Conservation (phyloP, 2,113 vertebrate genomes). For the Lepisosteus osseus region DNA sequence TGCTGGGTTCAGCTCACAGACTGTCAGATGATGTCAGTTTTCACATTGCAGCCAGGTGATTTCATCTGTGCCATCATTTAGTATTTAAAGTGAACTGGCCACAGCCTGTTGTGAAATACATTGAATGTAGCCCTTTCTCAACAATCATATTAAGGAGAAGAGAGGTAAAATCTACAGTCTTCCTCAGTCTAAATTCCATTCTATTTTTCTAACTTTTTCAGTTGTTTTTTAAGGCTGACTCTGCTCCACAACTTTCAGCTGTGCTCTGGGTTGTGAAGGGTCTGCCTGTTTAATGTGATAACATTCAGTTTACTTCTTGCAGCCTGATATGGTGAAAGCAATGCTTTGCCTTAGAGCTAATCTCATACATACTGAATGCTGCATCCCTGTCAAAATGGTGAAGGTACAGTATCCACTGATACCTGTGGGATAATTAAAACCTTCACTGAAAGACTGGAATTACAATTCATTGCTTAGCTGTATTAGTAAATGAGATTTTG, state of each 20-base stretch:
- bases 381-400: constrained; percentile 3
- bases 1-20: no score
- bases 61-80: no score
- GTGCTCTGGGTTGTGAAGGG: background rate
- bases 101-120: background rate
- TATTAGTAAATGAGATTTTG: no score
- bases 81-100: background rate
- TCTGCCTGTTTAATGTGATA: constrained; percentile 1
- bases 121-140: no score
- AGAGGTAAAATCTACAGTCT: background rate
- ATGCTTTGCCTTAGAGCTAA: background rate
- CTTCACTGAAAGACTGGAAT: no score
- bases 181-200: background rate
- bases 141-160: background rate
- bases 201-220: no score
- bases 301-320: background rate
- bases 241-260: background rate
- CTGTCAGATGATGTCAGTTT: no score
- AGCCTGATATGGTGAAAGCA: constrained; percentile 2
- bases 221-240: no score
- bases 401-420: background rate
- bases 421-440: background rate
- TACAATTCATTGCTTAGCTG: no score
- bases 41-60: no score
- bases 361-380: constrained; percentile 3